Evolutionary conservation across 2,113 vertebrate genomes (phyloP).

Genomic region (Tupaia chinensis): DNA sequence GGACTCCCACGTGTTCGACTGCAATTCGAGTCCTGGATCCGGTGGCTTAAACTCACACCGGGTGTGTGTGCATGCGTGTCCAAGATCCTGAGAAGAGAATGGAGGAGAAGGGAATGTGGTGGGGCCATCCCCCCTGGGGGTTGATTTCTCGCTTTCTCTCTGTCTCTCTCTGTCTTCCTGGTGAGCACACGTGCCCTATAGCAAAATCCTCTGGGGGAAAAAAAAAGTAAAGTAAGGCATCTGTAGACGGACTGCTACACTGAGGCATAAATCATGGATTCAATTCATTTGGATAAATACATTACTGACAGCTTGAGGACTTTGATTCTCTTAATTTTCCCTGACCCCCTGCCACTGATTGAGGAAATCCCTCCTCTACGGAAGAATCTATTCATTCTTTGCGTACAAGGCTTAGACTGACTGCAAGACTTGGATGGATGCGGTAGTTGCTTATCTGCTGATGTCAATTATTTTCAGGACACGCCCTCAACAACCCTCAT

Average conservation of each 20-base stretch:
- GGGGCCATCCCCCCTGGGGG: too few species aligned
- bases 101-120: too few species aligned
- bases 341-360: not conserved
- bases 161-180: too few species aligned
- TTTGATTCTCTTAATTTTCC: not conserved
- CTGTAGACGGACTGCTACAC: not conserved
- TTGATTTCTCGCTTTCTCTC: too few species aligned
- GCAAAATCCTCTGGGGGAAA: too few species aligned
- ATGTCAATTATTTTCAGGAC: not conserved
- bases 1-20: too few species aligned
- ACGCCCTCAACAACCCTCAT: fast-evolving
- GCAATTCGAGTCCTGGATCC: too few species aligned
- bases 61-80: too few species aligned
- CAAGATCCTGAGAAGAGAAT: too few species aligned
- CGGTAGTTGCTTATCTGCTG: not conserved
- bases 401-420: not conserved
- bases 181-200: too few species aligned
- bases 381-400: not conserved
- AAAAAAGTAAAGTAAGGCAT: too few species aligned
- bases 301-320: not conserved
- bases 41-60: too few species aligned
- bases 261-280: not conserved
- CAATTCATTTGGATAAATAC: not conserved
- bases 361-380: not conserved
- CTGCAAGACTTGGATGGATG: not conserved